Evolutionary conservation across 1,140 invertebrate genomes (phyloP).

Genomic region (Sitodiplosis mosellana): DNA sequence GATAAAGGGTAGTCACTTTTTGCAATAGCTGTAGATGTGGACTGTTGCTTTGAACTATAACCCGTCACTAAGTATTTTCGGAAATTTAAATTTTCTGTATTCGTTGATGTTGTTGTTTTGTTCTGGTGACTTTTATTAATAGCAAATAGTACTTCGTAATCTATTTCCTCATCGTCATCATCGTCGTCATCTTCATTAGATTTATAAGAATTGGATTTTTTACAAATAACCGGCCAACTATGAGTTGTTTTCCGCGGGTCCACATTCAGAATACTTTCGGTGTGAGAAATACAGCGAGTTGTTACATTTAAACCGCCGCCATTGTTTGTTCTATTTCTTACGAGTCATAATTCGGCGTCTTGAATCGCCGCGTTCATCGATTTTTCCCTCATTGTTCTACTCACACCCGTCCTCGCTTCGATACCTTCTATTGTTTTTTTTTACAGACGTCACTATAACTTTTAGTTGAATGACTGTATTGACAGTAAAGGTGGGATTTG

Average conservation of each 20-base stretch:
- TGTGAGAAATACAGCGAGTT: conserved; percentile 22
- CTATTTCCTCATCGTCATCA: conserved; percentile 1
- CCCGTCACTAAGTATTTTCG: not conserved
- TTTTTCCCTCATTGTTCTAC: not conserved
- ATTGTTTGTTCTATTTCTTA: conserved; percentile 14
- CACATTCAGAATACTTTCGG: conserved; percentile 8
- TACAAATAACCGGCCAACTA: conserved; percentile 24
- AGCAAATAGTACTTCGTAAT: too few relatives aligned
- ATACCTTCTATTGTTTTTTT: too few relatives aligned
- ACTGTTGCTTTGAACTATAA: not conserved
- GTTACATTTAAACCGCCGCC: conserved; percentile 24
- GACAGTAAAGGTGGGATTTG: too few relatives aligned
- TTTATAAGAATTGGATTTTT: conserved; percentile 23
- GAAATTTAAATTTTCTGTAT: not conserved
- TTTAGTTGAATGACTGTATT: too few relatives aligned
- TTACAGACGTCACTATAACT: too few relatives aligned
- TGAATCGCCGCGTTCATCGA: conserved; percentile 18
- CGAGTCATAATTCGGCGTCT: conserved; percentile 26
- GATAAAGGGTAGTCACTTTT: not conserved
- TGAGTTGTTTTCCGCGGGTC: conserved; percentile 23
- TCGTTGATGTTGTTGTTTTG: not conserved
- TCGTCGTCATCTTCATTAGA: conserved; percentile 23
- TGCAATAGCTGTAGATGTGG: not conserved
- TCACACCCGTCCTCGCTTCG: too few relatives aligned
- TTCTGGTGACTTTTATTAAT: too few relatives aligned